Base-by-base conservation (phyloP, 2,888 invertebrate genomes). In the Zhuqinia jingwanae region DNA sequence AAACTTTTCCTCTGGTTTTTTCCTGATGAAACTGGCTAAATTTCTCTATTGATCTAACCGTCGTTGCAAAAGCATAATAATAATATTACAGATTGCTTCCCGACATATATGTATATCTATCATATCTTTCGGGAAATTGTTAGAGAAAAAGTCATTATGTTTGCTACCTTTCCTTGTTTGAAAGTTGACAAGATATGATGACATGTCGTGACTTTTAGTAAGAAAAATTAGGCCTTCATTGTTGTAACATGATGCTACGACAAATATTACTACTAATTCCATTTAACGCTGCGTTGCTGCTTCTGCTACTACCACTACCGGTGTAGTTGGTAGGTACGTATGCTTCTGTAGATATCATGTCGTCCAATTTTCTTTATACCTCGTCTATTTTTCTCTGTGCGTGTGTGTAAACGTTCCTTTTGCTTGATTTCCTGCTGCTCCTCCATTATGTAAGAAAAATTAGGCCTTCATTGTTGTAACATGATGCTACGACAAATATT, bases 141-240 rank as follows among this genome's bases (percentile, higher is more conserved):
- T 76, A 56, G 56, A 36, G 56, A 36, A n/a, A n/a, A 76, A 76
- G 56, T 58, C 11, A 27, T 56, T 76, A n/a, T 76, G 17, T 17
- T 65, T 65, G n/a, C 36, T 8, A 36, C 5, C 36, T 36, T 60
- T 27, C 10, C 58, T 65, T 17, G 70, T 73, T 68, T 73, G 70
- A 10, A 77, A 58, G 58, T n/a, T 77, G 77, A 60, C 77, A 77
- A 42, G 60, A 77, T 77, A 77, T 58, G 60, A 77, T 77, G 77
- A 60, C 77, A 60, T 42, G 60, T 53, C 20, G 45, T 73, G 70
- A 73, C 70, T 73, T 73, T 58, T 60, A 60, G 76, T 76, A 60
- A 58, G 77, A 77, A 60, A 77, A 77, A 58, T 77, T 36, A 73
- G 22, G 11, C 25, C 11, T 45, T 20, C 45, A 73, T 73, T 73